Evolutionary conservation across 2,113 vertebrate species (phyloP).

Genomic region (Stegastes partitus): DNA sequence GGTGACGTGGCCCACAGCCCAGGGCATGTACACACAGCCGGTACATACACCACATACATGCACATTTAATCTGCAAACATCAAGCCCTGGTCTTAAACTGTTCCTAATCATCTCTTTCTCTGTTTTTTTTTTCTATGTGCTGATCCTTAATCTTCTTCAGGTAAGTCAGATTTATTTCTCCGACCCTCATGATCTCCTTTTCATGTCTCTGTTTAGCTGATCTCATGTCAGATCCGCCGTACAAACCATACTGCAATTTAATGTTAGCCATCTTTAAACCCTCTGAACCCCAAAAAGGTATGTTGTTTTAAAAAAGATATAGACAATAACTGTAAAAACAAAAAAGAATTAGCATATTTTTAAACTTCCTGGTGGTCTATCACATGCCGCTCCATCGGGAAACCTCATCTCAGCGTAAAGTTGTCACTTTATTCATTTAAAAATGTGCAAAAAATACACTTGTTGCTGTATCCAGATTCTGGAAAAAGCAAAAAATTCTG

Average conservation of each 20-base stretch:
- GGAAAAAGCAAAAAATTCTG: no score
- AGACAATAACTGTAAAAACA: no score
- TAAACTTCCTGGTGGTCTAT: no score
- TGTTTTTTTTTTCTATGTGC: slow-evolving; percentile 62
- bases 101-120: slow-evolving; percentile 31
- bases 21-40: slow-evolving; percentile 26
- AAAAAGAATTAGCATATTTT: no score
- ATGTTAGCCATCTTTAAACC: slow-evolving; percentile 13
- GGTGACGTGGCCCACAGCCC: slow-evolving; percentile 64
- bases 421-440: no score
- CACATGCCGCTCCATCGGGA: no score
- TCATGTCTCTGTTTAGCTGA: slow-evolving; percentile 23
- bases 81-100: neutral
- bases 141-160: slow-evolving; percentile 54
- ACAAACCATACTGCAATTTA: slow-evolving; percentile 26
- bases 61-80: neutral
- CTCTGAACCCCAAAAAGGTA: neutral
- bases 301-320: no score
- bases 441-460: no score
- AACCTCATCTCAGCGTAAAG: no score
- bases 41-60: neutral
- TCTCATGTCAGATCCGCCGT: slow-evolving; percentile 46
- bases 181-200: slow-evolving; percentile 19
- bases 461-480: no score
- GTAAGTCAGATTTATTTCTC: slow-evolving; percentile 56